Evolutionary conservation across 2,797 vertebrate genomes (phyloP).

Genomic region (Falco peregrinus): DNA sequence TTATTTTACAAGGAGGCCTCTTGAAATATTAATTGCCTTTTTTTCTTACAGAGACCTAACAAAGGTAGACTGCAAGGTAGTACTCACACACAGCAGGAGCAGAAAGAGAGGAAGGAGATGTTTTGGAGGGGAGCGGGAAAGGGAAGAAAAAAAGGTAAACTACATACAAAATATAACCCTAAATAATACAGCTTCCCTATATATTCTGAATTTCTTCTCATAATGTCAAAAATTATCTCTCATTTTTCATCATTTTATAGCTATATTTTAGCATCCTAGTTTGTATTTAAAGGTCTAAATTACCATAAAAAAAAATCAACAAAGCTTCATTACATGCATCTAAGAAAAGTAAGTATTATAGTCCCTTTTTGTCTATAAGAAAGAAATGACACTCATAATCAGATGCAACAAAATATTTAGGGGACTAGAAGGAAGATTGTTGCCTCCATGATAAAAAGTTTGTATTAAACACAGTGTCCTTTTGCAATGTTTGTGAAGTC

Average conservation of each 20-base stretch:
- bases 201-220: background rate
- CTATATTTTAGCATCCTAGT: background rate
- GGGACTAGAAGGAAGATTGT: background rate
- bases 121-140: background rate
- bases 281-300: background rate
- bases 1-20: constrained; percentile 50
- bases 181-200: background rate
- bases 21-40: constrained; percentile 61
- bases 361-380: background rate
- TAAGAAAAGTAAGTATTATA: background rate
- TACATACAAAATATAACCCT: background rate
- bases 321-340: background rate
- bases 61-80: background rate
- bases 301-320: background rate
- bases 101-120: background rate
- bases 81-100: background rate
- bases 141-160: background rate
- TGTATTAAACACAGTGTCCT: background rate
- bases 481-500: background rate
- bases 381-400: accelerated
- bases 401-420: background rate
- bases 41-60: background rate
- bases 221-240: background rate
- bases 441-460: background rate
- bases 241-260: background rate